Evolutionary conservation across 2,888 invertebrate genomes (phyloP), one percentile per base, ranked within the genome.

Genomic region (Oasisia sp.): DNA sequence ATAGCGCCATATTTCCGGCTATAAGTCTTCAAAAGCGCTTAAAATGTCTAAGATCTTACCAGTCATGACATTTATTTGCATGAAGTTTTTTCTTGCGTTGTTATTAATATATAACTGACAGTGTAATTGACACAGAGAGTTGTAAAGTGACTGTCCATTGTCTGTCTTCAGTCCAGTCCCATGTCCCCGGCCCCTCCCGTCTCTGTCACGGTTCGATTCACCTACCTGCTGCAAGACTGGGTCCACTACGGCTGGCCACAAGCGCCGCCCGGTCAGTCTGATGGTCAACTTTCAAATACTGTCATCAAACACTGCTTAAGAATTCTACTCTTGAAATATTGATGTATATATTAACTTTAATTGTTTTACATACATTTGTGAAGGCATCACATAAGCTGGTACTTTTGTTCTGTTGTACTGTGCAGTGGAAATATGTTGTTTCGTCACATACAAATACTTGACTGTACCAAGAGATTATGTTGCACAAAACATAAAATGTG

Each of bases 141-240:
- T 27, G 74, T 74, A 4, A 74, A 74, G 27, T 74, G 74, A 74
- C 14, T 74, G 74, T 74, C 27, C 3, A 74, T 74, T 74, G 74
- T 74, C 27, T n/a, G 56, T 74, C 93, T 92, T 32, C 93, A 96
- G 96, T 95, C 95, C 44, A 93, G 94, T 97, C 90, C 97, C 97
- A 32, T 95, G 45, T 94, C 94, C 94, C 94, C 97, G 95, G 93
- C 96, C 94, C 96, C 94, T 94, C 97, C 98, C 90, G 97, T 98
- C 38, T 97, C 97, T 92, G 97, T 98, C 19, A 98, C 98, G 27
- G 97, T 97, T 12, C 97, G 98, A 95, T 97, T 98, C 95, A 98
- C 98, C n/a, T 98, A 98, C 96, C 96, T 97, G 93, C 95, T 97
- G 4, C 94, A 95, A 92, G 96, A 96, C 92, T 96, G 96, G 96